These are phyloP conservation scores for Gymnothorax reevesii DNA, from an alignment of 2,797 vertebrate genomes.

Conservation along the genomic window DNA sequence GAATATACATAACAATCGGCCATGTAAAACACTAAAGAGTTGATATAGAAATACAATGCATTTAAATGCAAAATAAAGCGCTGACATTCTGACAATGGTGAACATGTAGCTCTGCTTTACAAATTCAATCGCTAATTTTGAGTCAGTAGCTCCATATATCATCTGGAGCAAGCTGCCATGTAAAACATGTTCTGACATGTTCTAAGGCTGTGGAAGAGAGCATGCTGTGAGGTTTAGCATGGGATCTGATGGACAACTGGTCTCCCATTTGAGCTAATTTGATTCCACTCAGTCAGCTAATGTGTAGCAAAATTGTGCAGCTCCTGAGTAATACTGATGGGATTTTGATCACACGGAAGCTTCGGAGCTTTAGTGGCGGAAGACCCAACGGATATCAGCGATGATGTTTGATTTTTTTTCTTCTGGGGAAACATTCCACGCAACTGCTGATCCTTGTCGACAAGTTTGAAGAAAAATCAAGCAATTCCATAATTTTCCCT, in stretches of 20 bases:
- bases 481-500: no score
- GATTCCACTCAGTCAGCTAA: background rate
- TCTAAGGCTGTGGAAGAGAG: background rate
- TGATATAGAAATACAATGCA: background rate
- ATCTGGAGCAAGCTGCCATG: background rate
- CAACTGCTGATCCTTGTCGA: background rate
- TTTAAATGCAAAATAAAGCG: conserved; percentile 5
- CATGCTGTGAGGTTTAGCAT: background rate
- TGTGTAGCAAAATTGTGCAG: background rate
- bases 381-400: no score
- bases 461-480: background rate
- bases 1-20: background rate
- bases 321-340: background rate
- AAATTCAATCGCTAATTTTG: background rate
- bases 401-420: no score
- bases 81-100: background rate
- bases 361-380: background rate
- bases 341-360: background rate
- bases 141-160: background rate
- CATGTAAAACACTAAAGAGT: background rate
- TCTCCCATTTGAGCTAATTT: background rate
- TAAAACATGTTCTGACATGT: background rate
- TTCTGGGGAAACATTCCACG: background rate
- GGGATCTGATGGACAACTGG: background rate
- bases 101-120: background rate